Evolutionary conservation across 2,113 vertebrate species (phyloP).

Genomic region (Notarius quadriscutis): DNA sequence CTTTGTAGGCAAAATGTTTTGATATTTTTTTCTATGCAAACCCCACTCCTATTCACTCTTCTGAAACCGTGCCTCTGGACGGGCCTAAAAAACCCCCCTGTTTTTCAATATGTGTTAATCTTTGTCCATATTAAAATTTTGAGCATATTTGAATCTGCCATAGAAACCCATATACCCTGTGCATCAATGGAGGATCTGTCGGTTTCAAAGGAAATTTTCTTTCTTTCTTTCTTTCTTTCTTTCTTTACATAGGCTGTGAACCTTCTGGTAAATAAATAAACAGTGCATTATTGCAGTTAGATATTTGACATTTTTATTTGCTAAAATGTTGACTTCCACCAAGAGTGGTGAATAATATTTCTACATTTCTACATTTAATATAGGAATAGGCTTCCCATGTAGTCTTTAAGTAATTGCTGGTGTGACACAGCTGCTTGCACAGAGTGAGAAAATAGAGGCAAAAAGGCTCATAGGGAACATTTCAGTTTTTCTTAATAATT

Average conservation of each 20-base stretch:
- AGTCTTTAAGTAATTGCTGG: neutral
- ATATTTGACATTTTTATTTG: neutral
- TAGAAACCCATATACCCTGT: neutral
- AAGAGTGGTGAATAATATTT: neutral
- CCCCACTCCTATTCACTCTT: neutral
- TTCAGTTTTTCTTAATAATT: neutral
- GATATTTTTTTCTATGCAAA: neutral
- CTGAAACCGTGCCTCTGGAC: no score
- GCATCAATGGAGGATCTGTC: no score
- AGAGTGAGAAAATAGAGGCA: neutral
- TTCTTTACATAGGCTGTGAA: neutral
- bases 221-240: no score
- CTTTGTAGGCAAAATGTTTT: no score
- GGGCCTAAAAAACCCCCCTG: neutral
- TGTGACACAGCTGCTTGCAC: neutral
- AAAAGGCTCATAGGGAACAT: neutral
- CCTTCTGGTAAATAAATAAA: neutral
- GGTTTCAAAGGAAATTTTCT: no score
- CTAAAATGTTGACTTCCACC: neutral
- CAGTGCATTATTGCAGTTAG: neutral
- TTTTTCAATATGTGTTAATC: no score
- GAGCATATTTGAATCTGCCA: neutral
- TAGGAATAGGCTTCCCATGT: neutral
- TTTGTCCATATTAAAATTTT: no score
- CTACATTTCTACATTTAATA: neutral